Percentiles rank a stretch among this genome's conserved stretches.
Evolutionary conservation across 2,888 invertebrate species (phyloP).

Genomic region (Aspidapion aeneum): DNA sequence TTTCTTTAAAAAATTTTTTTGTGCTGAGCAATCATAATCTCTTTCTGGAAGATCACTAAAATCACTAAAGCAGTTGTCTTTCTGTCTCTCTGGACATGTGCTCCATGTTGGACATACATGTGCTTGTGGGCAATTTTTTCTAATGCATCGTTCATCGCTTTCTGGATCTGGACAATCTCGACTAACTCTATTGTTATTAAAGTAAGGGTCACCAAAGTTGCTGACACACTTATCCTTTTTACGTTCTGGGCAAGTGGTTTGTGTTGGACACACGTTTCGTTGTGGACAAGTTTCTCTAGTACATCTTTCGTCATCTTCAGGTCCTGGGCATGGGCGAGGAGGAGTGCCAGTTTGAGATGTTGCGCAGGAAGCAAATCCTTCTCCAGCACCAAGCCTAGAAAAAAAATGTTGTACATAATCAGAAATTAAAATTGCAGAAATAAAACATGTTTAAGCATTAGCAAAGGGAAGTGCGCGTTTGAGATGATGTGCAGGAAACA

Average conservation of each 20-base stretch:
- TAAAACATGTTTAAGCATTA: no score
- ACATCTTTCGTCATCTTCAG: background rate
- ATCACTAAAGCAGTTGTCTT: background rate
- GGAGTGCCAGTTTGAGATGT: background rate
- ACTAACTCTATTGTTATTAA: no score
- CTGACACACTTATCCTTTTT: background rate
- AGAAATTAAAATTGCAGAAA: no score
- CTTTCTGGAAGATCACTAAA: no score
- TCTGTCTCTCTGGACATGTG: background rate
- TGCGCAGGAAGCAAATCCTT: background rate
- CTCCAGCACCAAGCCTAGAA: background rate
- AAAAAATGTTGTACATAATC: no score
- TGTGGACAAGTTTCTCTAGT: background rate
- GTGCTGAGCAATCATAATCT: no score
- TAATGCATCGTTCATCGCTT: background rate
- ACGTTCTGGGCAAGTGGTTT: background rate
- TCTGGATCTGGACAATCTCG: background rate
- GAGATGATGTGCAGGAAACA: no score
- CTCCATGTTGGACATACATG: background rate
- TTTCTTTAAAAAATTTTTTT: no score
- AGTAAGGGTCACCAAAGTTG: no score
- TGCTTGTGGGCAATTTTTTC: background rate
- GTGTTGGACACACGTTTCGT: background rate
- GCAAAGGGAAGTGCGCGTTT: no score
- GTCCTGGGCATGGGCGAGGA: background rate